Evolutionary conservation across 2,113 vertebrate species (phyloP).

Genomic region (Zonotrichia leucophrys): DNA sequence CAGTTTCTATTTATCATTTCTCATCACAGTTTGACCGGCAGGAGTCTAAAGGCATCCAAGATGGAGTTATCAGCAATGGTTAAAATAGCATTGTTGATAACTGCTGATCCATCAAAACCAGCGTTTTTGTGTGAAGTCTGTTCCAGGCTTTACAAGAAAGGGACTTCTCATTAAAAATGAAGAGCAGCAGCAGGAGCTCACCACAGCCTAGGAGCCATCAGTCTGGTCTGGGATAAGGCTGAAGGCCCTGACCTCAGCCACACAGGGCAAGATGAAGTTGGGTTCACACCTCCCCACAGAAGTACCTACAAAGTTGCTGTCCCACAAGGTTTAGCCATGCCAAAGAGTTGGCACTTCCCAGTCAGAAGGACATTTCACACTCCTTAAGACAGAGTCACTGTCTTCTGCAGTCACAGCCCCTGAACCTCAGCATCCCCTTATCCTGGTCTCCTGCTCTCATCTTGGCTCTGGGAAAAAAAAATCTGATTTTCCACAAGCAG

Average conservation of each 20-base stretch:
- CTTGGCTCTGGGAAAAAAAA: background rate
- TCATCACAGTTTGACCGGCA: background rate
- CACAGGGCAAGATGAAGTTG: background rate
- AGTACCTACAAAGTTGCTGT: background rate
- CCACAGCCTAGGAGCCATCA: background rate
- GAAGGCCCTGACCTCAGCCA: background rate
- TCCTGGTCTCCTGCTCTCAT: background rate
- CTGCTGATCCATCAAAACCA: background rate
- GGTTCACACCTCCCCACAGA: background rate
- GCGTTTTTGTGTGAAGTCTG: background rate
- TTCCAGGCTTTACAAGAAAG: background rate
- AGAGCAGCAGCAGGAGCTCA: background rate
- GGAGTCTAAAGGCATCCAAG: background rate
- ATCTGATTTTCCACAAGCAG: background rate
- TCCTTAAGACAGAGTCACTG: background rate
- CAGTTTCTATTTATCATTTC: background rate
- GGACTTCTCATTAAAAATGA: background rate
- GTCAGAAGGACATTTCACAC: background rate
- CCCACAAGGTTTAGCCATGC: rapidly evolving
- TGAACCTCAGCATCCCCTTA: background rate
- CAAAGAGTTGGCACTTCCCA: rapidly evolving
- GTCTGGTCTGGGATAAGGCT: background rate
- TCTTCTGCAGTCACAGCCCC: background rate
- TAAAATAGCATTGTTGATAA: background rate
- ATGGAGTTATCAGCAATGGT: background rate